Evolutionary conservation across 92 coral and sea anemone genomes (phyloP).

Genomic region (Zoanthus sansibaricus): DNA sequence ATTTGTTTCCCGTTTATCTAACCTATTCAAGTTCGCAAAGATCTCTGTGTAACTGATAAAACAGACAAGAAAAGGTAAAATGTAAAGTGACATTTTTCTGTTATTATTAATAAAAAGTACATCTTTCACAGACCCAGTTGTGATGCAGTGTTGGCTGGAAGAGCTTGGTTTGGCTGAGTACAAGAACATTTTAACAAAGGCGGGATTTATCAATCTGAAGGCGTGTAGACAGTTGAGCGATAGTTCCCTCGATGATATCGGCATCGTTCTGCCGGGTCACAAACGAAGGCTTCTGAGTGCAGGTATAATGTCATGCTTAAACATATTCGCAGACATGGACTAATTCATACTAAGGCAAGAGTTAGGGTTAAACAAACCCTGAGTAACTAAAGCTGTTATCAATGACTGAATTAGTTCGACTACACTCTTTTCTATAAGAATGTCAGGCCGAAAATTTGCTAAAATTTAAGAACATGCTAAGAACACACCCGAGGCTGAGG

Average conservation of each 20-base stretch:
- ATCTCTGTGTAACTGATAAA: too few species aligned
- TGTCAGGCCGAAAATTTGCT: too few species aligned
- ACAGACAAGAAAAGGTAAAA: too few species aligned
- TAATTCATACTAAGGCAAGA: background rate
- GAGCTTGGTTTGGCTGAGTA: conserved; percentile 41
- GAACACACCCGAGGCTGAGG: too few species aligned
- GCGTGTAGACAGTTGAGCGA: conserved; percentile 6
- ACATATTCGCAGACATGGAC: background rate
- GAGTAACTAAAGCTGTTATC: too few species aligned
- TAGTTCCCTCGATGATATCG: background rate
- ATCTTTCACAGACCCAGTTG: conserved; percentile 4
- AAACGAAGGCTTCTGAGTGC: conserved; percentile 26
- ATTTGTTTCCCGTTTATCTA: too few species aligned
- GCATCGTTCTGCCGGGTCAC: conserved; percentile 25
- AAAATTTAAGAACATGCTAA: too few species aligned
- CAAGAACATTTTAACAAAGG: background rate
- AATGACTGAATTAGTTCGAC: too few species aligned
- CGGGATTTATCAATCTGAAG: conserved; percentile 31
- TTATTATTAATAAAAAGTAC: background rate
- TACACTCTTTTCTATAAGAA: too few species aligned
- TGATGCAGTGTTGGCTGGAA: conserved; percentile 27
- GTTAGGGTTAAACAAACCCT: too few species aligned
- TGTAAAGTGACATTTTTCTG: too few species aligned
- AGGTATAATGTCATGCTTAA: background rate
- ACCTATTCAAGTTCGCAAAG: too few species aligned